phyloP scores from a whole-genome alignment of 2,888 invertebrate genomes.

The Tenthredo scrophulariae region DNA sequence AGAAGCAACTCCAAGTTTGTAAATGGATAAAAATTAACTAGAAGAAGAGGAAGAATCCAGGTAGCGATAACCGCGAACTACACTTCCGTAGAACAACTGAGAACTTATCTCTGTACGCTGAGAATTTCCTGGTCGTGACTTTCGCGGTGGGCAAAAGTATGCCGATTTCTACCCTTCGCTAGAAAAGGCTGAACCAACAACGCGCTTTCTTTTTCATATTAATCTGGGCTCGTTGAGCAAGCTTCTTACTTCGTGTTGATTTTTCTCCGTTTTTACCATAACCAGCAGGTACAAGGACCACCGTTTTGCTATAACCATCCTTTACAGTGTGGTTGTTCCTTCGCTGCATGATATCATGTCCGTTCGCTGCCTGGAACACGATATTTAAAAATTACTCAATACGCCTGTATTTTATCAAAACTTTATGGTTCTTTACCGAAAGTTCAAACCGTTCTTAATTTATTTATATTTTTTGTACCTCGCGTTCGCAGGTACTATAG shows the following conservation, averaged over 20 bases:
- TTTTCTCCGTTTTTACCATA: slow-evolving; percentile 61
- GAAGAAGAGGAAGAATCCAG: neutral
- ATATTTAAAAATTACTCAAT: slow-evolving; percentile 18
- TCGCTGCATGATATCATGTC: slow-evolving; percentile 8
- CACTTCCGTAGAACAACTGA: neutral
- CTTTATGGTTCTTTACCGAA: slow-evolving; percentile 6
- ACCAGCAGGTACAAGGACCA: slow-evolving; percentile 26
- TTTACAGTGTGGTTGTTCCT: neutral
- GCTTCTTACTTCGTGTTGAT: slow-evolving; percentile 61
- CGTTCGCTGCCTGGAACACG: neutral
- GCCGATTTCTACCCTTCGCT: slow-evolving; percentile 51
- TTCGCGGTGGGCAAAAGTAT: neutral
- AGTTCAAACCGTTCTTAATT: neutral
- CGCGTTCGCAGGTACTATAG: neutral
- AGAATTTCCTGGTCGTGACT: neutral
- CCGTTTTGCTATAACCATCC: slow-evolving; percentile 33
- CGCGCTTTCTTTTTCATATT: slow-evolving; percentile 61
- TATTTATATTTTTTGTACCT: neutral
- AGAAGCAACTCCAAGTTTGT: neutral
- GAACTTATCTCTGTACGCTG: neutral
- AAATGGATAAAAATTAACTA: slow-evolving; percentile 1
- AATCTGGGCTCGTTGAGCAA: slow-evolving; percentile 59
- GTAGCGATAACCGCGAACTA: slow-evolving; percentile 25
- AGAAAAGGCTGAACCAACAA: slow-evolving; percentile 35
- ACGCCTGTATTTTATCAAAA: neutral